Conservation (phyloP, 2,888 invertebrate species). For the Drosophila setosimentum region DNA sequence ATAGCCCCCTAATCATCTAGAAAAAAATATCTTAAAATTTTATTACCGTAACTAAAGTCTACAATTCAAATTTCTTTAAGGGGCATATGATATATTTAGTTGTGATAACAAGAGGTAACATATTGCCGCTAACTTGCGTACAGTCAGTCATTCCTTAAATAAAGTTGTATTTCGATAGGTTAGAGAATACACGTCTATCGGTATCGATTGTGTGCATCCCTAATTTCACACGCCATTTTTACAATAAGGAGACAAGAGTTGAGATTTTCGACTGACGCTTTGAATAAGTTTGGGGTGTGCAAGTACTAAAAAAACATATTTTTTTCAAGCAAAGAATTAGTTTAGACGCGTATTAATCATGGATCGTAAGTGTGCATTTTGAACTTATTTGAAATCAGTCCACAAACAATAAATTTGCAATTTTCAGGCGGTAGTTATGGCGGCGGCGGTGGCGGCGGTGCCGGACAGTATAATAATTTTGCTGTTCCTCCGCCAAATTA, state of each 20-base stretch:
- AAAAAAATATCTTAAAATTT: neutral
- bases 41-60: neutral
- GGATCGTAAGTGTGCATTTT: constrained; percentile 75
- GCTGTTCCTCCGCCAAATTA: constrained; percentile 84
- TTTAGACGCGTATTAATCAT: constrained; percentile 43
- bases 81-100: neutral
- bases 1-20: neutral
- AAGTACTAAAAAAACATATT: constrained; percentile 8
- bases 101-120: neutral
- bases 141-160: neutral
- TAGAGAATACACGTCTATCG: constrained; percentile 6
- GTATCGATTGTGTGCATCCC: constrained; percentile 33
- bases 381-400: neutral
- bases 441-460: constrained; percentile 60
- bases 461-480: constrained; percentile 83
- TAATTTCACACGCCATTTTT: constrained; percentile 68
- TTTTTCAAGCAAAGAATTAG: constrained; percentile 10
- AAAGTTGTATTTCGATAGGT: constrained; percentile 22
- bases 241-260: constrained; percentile 42
- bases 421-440: constrained; percentile 72
- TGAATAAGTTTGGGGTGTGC: constrained; percentile 1
- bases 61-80: neutral
- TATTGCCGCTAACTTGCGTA: constrained; percentile 9
- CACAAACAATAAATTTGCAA: constrained; percentile 7
- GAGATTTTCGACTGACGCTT: constrained; percentile 53